phyloP scores from a whole-genome alignment of 2,888 invertebrate genomes.

The Drosophila bunnanda region DNA sequence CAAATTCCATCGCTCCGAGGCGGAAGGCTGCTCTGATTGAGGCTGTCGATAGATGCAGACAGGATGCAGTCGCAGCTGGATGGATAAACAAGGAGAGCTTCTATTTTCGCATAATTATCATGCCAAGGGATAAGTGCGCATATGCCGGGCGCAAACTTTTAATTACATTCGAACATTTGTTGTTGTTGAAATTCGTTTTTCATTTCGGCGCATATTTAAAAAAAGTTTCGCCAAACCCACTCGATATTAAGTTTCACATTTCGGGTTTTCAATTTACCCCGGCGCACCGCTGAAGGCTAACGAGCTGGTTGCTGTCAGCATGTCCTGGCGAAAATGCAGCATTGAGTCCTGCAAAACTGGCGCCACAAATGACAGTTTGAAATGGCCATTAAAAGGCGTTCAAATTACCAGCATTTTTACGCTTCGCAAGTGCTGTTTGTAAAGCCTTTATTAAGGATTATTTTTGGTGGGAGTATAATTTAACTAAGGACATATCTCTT shows the following conservation, averaged over 20 bases:
- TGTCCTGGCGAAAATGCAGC: neutral
- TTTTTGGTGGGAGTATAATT: neutral
- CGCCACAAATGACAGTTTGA: neutral
- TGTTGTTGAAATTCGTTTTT: neutral
- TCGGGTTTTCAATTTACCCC: slow-evolving; percentile 3
- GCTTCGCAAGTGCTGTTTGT: neutral
- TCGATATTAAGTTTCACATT: slow-evolving; percentile 18
- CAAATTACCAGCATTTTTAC: neutral
- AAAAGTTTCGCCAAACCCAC: neutral
- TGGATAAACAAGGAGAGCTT: neutral
- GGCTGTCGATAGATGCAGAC: slow-evolving; percentile 4
- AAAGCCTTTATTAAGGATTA: neutral
- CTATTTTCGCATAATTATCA: slow-evolving; percentile 11
- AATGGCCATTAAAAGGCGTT: neutral
- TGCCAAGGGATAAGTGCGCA: neutral
- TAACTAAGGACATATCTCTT: neutral
- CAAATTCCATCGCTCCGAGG: neutral
- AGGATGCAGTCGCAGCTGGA: neutral
- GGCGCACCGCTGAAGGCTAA: slow-evolving; percentile 1
- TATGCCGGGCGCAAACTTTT: slow-evolving; percentile 8
- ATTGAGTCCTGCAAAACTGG: neutral
- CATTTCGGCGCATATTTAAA: neutral
- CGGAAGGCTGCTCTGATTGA: neutral
- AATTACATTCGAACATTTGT: slow-evolving; percentile 17
- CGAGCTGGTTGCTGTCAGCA: neutral